phyloP scores from a whole-genome alignment of 2,888 invertebrate genomes.

The Dolichomitus sp. region DNA sequence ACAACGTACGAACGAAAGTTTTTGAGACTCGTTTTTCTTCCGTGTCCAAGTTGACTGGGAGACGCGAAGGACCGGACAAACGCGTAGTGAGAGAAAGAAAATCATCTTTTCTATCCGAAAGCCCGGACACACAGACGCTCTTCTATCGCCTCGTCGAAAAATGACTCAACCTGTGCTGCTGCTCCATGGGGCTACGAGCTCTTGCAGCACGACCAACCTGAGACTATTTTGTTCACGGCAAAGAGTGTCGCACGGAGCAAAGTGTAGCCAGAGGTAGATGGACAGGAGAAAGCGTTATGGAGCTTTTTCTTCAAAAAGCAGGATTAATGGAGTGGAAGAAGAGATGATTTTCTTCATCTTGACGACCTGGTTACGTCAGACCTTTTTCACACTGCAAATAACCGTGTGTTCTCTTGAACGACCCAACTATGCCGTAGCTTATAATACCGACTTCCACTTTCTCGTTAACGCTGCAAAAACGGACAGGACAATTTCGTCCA shows the following conservation, averaged over 20 bases:
- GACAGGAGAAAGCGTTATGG: constrained; percentile 5
- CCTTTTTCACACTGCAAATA: constrained; percentile 12
- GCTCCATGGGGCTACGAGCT: background rate
- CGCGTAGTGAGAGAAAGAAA: constrained; percentile 13
- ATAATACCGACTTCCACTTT: constrained; percentile 15
- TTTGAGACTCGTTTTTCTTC: constrained; percentile 56
- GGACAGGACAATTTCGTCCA: background rate
- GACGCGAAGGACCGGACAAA: constrained; percentile 9
- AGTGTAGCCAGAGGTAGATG: background rate
- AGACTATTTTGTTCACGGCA: constrained; percentile 13
- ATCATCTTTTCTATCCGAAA: constrained; percentile 10
- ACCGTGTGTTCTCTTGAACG: background rate
- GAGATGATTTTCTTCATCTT: constrained; percentile 35
- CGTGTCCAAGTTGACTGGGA: constrained; percentile 49
- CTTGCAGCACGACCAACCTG: background rate
- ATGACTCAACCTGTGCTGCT: background rate
- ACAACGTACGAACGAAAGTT: constrained; percentile 47
- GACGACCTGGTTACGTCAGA: constrained; percentile 32
- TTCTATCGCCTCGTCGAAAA: background rate
- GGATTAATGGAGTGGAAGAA: constrained; percentile 39
- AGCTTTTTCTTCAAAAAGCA: constrained; percentile 30
- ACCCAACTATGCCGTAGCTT: background rate
- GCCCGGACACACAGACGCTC: background rate
- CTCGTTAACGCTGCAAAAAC: constrained; percentile 15
- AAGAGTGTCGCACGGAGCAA: background rate